Evolutionary conservation across 2,888 invertebrate genomes (phyloP).

Genomic region (Eledona agricola): DNA sequence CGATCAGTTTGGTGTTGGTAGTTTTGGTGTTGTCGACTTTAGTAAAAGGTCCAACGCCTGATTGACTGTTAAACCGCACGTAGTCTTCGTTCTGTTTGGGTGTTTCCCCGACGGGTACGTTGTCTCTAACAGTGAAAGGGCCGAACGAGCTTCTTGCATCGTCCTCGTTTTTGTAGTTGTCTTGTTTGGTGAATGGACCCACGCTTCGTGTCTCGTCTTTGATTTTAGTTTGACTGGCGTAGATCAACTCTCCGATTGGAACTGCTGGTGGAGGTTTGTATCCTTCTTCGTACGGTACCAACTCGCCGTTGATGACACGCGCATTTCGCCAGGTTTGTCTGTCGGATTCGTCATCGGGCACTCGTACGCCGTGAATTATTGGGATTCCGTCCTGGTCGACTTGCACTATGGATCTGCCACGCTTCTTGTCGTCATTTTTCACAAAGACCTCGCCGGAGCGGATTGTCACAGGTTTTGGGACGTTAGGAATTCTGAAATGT

Average conservation of each 20-base stretch:
- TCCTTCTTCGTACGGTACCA: slow-evolving; percentile 78
- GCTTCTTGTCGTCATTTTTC: slow-evolving; percentile 66
- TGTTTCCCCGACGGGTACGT: slow-evolving; percentile 51
- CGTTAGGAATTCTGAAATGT: slow-evolving; percentile 58
- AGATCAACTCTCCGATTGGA: slow-evolving; percentile 67
- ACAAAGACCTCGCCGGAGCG: slow-evolving; percentile 72
- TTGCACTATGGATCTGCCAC: slow-evolving; percentile 71
- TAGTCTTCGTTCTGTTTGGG: slow-evolving; percentile 44
- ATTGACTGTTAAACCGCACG: slow-evolving; percentile 53
- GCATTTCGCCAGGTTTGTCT: slow-evolving; percentile 87
- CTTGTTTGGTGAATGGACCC: slow-evolving; percentile 71
- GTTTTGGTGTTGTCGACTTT: slow-evolving; percentile 69
- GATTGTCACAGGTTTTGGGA: slow-evolving; percentile 76
- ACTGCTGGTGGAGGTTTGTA: slow-evolving; percentile 72
- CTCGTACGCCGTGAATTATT: slow-evolving; percentile 81
- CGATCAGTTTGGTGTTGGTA: slow-evolving; percentile 68
- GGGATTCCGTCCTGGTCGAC: slow-evolving; percentile 78
- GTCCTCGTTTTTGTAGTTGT: slow-evolving; percentile 65
- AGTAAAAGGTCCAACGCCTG: slow-evolving; percentile 70
- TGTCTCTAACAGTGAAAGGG: slow-evolving; percentile 71
- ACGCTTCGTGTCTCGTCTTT: slow-evolving; percentile 54
- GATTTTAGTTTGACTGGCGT: slow-evolving; percentile 55
- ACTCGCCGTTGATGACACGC: slow-evolving; percentile 83
- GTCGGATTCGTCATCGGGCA: slow-evolving; percentile 85
- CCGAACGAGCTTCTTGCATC: slow-evolving; percentile 55